A percentile compares a stretch with the other conserved stretches of the same genome.
These are phyloP conservation scores for Indicator maculatus DNA, from an alignment of 2,113 vertebrate species.

Conservation along the genomic window DNA sequence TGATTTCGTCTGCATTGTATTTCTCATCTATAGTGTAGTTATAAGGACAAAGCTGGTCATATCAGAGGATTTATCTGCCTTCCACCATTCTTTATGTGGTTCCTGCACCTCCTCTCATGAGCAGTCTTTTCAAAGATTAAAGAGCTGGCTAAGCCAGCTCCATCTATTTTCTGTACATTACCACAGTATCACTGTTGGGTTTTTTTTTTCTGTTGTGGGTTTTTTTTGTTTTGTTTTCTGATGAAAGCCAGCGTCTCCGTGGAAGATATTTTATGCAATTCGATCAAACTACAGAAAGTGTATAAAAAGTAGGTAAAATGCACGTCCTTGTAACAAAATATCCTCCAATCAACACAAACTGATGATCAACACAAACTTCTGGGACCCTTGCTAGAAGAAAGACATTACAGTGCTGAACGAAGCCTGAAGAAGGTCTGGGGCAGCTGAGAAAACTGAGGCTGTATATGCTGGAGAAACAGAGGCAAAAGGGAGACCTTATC, in stretches of 20 bases:
- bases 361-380: not conserved
- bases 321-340: not conserved
- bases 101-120: not conserved
- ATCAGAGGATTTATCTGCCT: conserved; percentile 27
- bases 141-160: not conserved
- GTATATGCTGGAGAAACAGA: not conserved
- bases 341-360: not conserved
- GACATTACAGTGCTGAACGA: accelerated
- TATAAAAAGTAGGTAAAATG: not conserved
- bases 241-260: not conserved
- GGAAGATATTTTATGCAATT: not conserved
- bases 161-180: conserved; percentile 21
- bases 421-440: not conserved
- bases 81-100: not conserved
- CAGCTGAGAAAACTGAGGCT: accelerated
- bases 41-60: conserved; percentile 7
- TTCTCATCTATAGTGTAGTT: conserved; percentile 14
- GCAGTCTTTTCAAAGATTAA: conserved; percentile 31
- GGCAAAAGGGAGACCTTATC: accelerated
- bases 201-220: no score
- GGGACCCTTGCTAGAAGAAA: not conserved
- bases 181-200: not conserved
- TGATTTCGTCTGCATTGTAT: conserved; percentile 8
- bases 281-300: not conserved
- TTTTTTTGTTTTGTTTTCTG: not conserved